These are phyloP conservation scores for Artibeus jamaicensis DNA, from an alignment of 2,797 vertebrate genomes.

Conservation along the genomic window DNA sequence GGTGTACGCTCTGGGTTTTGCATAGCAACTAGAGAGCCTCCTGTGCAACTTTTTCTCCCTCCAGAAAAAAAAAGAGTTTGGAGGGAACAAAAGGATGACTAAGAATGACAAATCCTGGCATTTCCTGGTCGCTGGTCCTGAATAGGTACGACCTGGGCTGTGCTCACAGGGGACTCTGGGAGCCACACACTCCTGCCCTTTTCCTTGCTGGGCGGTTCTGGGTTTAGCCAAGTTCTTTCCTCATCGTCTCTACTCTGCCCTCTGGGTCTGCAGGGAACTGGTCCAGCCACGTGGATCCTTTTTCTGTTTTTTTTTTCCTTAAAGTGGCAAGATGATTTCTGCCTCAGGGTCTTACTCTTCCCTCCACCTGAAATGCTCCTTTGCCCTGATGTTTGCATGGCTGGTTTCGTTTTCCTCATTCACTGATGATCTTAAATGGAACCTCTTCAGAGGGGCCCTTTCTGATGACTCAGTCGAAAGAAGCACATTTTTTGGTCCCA, in stretches of 20 bases:
- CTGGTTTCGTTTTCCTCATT: not conserved
- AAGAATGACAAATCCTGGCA: not conserved
- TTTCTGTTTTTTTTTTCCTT: not conserved
- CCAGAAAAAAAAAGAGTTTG: not conserved
- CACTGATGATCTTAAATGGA: not conserved
- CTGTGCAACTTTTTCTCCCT: not conserved
- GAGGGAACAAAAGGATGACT: not conserved
- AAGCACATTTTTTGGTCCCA: not conserved
- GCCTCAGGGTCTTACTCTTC: not conserved
- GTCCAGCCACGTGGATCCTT: not conserved
- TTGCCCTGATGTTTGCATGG: not conserved
- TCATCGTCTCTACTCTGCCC: not conserved
- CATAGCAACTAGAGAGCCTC: not conserved
- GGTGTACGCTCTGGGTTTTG: not conserved
- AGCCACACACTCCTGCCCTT: not conserved
- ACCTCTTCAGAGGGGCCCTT: not conserved
- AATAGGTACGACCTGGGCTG: not conserved
- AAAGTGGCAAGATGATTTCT: slow-evolving; percentile 10
- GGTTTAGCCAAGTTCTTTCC: not conserved
- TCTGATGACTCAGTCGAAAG: not conserved
- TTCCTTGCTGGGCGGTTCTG: not conserved
- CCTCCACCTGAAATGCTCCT: not conserved
- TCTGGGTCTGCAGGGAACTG: not conserved
- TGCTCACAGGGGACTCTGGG: not conserved
- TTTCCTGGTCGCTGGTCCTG: not conserved